These are phyloP conservation scores for Grantiella picta DNA, from an alignment of 2,113 vertebrate species.

Conservation along the genomic window DNA sequence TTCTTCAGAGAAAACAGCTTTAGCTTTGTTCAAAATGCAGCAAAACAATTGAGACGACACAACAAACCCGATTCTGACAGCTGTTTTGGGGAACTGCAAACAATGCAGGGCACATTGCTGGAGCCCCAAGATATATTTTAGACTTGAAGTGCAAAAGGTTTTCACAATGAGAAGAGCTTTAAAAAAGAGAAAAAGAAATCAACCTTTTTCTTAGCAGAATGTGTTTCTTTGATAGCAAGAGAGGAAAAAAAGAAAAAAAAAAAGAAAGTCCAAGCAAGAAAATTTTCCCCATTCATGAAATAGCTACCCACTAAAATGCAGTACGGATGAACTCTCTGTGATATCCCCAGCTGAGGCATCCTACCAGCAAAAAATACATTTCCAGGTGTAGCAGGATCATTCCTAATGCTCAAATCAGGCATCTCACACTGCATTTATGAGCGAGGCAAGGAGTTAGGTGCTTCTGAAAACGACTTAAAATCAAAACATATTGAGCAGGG, in stretches of 20 bases:
- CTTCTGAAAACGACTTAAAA: not conserved
- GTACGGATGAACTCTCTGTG: not conserved
- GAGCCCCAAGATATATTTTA: not conserved
- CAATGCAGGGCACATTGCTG: not conserved
- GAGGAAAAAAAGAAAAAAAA: not conserved
- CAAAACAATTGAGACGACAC: not conserved
- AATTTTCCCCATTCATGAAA: not conserved
- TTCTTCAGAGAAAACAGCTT: not conserved
- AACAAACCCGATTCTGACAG: not conserved
- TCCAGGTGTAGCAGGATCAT: not conserved
- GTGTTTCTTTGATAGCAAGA: not conserved
- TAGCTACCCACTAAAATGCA: not conserved
- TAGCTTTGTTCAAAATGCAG: not conserved
- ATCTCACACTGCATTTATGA: not conserved
- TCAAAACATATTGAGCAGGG: not conserved
- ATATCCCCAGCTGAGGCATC: not conserved
- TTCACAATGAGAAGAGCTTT: not conserved
- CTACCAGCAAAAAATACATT: not conserved
- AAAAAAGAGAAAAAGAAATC: not conserved
- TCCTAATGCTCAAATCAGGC: not conserved
- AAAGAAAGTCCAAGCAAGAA: not conserved
- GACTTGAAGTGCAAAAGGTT: not conserved
- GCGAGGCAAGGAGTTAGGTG: not conserved
- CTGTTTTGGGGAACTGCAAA: not conserved
- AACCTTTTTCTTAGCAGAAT: not conserved